These are phyloP conservation scores for Fregata magnificens DNA, from an alignment of 2,113 vertebrate species.

Conservation along the genomic window DNA sequence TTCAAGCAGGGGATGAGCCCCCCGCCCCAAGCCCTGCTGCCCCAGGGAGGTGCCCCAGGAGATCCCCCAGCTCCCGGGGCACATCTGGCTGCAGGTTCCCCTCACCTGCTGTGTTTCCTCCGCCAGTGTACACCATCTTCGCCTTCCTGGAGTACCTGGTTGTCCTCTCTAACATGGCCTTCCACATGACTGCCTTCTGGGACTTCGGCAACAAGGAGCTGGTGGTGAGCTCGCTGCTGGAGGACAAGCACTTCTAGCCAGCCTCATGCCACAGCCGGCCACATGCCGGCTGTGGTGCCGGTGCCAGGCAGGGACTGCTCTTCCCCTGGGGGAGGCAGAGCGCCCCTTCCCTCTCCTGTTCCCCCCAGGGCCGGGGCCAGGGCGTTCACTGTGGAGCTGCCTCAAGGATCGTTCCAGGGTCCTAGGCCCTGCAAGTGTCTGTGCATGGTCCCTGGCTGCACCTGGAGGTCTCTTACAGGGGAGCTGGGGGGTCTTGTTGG, in stretches of 20 bases:
- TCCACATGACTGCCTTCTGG: slow-evolving; percentile 95
- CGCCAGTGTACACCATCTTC: slow-evolving; percentile 89
- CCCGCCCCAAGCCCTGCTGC: accelerated
- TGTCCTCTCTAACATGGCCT: slow-evolving; percentile 95
- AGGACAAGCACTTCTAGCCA: slow-evolving; percentile 87
- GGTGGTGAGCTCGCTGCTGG: slow-evolving; percentile 81
- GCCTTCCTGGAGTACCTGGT: slow-evolving; percentile 93
- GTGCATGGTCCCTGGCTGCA: neutral
- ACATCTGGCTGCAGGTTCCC: neutral
- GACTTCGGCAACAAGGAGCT: slow-evolving; percentile 92
- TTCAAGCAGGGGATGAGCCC: neutral
- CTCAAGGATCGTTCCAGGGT: accelerated
- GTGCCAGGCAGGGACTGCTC: neutral
- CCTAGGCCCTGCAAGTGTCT: neutral
- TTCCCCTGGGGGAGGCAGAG: neutral
- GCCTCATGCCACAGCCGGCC: accelerated
- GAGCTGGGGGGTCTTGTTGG: neutral
- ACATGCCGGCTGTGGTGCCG: accelerated
- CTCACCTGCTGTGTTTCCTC: neutral
- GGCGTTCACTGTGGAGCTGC: neutral
- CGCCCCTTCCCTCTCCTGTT: neutral
- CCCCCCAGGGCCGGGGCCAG: neutral
- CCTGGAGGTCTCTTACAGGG: neutral
- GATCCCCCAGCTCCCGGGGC: accelerated
- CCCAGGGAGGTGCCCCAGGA: neutral